phyloP scores from a whole-genome alignment of 2,797 vertebrate species.

The Propithecus perrieri region DNA sequence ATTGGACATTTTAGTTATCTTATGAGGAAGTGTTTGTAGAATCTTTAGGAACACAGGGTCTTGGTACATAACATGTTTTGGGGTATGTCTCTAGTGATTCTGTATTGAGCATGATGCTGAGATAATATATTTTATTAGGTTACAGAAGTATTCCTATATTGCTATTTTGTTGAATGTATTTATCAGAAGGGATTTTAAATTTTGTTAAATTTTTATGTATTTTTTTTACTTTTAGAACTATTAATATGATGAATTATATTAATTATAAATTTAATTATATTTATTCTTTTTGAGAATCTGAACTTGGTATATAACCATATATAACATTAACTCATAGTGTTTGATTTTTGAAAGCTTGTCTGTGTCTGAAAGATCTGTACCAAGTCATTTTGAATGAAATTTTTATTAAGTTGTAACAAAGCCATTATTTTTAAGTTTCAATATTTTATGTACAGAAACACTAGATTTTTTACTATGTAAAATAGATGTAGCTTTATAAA shows the following conservation, averaged over 20 bases:
- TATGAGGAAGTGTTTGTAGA: neutral
- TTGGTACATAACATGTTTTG: neutral
- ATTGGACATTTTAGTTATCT: neutral
- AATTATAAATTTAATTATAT: neutral
- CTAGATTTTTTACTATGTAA: neutral
- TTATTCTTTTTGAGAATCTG: neutral
- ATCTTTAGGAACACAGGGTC: neutral
- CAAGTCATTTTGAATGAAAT: neutral
- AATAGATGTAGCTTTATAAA: neutral
- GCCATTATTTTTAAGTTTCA: neutral
- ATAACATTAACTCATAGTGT: neutral
- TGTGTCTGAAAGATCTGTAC: neutral
- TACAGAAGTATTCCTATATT: neutral
- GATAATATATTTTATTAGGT: neutral
- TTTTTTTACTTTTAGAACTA: neutral
- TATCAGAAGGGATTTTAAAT: neutral
- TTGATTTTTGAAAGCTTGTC: neutral
- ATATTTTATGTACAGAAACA: neutral
- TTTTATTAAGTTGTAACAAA: conserved; percentile 11
- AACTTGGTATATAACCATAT: neutral
- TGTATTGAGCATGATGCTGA: neutral
- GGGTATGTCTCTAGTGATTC: neutral
- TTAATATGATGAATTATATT: neutral
- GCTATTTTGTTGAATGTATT: neutral
- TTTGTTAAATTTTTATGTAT: neutral